These are phyloP conservation scores for Serinus canaria DNA, from an alignment of 2,113 vertebrate species.

Conservation along the genomic window DNA sequence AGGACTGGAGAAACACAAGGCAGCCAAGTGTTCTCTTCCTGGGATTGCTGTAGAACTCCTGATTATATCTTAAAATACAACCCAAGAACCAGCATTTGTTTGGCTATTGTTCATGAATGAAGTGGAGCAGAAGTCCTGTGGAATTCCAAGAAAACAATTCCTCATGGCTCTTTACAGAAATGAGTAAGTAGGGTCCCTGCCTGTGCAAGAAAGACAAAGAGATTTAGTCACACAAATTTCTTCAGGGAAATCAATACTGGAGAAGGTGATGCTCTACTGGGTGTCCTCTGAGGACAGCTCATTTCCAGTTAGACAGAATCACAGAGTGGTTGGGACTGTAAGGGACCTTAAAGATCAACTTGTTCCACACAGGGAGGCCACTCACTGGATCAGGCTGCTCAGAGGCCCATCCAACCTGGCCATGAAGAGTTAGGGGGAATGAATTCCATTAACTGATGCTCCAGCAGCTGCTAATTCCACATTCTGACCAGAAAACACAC, in stretches of 20 bases:
- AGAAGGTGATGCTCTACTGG: background rate
- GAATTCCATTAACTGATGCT: background rate
- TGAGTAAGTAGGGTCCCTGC: background rate
- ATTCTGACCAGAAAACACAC: background rate
- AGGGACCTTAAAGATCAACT: background rate
- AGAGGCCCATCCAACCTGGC: background rate
- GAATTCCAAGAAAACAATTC: background rate
- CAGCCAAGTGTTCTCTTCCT: background rate
- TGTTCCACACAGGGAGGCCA: background rate
- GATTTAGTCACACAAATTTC: background rate
- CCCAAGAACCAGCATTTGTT: background rate
- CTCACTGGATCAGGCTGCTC: background rate
- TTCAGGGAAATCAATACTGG: accelerated
- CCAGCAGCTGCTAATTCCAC: background rate
- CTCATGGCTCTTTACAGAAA: background rate
- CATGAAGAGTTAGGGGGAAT: background rate
- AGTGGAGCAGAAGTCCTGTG: background rate
- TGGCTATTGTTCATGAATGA: background rate
- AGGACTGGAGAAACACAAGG: background rate
- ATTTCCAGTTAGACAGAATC: background rate
- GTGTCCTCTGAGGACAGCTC: background rate
- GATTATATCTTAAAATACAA: accelerated
- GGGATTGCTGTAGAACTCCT: background rate
- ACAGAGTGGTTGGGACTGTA: background rate
- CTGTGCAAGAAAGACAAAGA: background rate